phyloP scores from a whole-genome alignment of 2,888 invertebrate species.

The Epirrhoe tristata region DNA sequence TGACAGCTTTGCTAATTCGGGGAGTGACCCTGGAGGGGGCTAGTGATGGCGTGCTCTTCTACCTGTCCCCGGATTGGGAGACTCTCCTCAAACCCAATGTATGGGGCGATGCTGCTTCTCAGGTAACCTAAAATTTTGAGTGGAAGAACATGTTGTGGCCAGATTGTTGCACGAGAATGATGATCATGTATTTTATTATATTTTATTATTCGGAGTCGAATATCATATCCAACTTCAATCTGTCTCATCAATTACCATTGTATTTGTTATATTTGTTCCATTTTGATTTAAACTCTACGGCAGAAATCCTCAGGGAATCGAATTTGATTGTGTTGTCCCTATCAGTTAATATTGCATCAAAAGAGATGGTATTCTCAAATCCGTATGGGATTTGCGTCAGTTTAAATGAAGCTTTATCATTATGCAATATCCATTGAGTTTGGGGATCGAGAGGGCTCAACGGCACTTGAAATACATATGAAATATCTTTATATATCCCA shows the following conservation, averaged over 20 bases:
- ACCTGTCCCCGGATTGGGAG: constrained; percentile 90
- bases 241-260: not conserved
- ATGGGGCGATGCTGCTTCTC: constrained; percentile 94
- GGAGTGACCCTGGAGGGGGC: constrained; percentile 90
- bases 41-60: constrained; percentile 89
- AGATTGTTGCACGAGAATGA: no score
- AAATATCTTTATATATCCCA: not conserved
- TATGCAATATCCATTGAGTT: constrained; percentile 11
- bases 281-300: not conserved
- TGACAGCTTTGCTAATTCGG: constrained; percentile 86
- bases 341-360: constrained; percentile 20
- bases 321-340: constrained; percentile 27
- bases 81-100: constrained; percentile 87
- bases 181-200: no score
- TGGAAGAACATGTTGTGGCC: no score
- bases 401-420: constrained; percentile 20
- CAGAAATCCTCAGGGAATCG: constrained; percentile 7
- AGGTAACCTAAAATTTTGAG: constrained; percentile 52
- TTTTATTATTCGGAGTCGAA: not conserved
- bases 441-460: not conserved
- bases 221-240: not conserved
- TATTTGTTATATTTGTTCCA: constrained; percentile 30
- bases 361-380: constrained; percentile 11
- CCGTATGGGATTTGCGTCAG: constrained; percentile 13
- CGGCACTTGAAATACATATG: not conserved